These are phyloP conservation scores for Andricus quercusramuli DNA, from an alignment of 2,888 invertebrate species.

Conservation along the genomic window DNA sequence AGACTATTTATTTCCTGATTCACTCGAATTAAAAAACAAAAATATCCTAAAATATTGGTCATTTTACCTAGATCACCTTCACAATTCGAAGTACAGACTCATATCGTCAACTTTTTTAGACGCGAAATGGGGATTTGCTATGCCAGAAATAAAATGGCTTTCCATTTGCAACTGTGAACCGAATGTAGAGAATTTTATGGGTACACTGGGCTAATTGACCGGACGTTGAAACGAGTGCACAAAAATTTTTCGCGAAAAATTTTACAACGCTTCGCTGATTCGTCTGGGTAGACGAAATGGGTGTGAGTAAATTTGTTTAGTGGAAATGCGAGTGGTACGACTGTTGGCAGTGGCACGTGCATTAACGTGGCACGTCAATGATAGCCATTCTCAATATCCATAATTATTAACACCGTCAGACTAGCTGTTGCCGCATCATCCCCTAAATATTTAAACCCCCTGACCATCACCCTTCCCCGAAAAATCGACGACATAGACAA, in stretches of 20 bases:
- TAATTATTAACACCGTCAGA: conserved; percentile 69
- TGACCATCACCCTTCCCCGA: background rate
- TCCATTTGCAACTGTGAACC: conserved; percentile 41
- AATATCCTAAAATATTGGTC: background rate
- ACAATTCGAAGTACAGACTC: conserved; percentile 3
- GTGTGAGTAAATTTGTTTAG: conserved; percentile 68
- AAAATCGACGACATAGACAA: conserved; percentile 46
- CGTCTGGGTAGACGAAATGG: conserved; percentile 31
- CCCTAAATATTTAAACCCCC: background rate
- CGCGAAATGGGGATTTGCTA: conserved; percentile 23
- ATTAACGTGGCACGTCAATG: conserved; percentile 71
- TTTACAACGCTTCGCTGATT: conserved; percentile 32
- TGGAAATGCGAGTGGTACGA: conserved; percentile 35
- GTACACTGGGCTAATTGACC: conserved; percentile 51
- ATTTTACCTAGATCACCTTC: background rate
- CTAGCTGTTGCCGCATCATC: conserved; percentile 36
- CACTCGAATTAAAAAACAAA: too few species aligned
- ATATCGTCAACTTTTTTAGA: conserved; percentile 17
- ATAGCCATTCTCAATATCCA: conserved; percentile 74
- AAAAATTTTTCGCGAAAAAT: conserved; percentile 47
- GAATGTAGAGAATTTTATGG: conserved; percentile 47
- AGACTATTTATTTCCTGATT: too few species aligned
- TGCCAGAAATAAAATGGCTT: conserved; percentile 48
- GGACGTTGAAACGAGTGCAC: conserved; percentile 45
- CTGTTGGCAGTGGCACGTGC: conserved; percentile 53